Base-by-base conservation (phyloP, 2,888 invertebrate species). In the Strigamia maritima region DNA sequence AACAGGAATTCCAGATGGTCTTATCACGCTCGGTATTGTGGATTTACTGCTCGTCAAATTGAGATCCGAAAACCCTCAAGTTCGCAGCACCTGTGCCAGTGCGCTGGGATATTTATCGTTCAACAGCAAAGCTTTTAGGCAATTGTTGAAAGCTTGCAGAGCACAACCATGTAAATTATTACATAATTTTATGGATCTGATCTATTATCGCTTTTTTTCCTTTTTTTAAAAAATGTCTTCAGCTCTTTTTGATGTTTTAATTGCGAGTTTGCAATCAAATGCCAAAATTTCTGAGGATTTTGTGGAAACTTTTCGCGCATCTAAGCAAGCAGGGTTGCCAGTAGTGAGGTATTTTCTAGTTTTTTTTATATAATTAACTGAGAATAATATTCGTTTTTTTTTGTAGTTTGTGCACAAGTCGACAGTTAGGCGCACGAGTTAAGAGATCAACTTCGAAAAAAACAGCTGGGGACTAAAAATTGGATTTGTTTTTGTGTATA, bases 91-190 rank as follows among this genome's bases (percentile, higher is more conserved):
- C 12, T 79, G 79, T 54, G 44, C 77, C 2, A 35, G 19, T 19
- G 74, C 76, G 28, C 35, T 79, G 35, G 79, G 35, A 10, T 65
- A 70, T 28, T 60, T 79, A 16, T 78, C 79, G 8, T 79, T 79
- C 22, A 49, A 79, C 19, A 26, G 31, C n/a, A 65, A 74, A 19
- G 76, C 79, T 22, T 28, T 28, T 28, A 16, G 79, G 26, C 31
- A 44, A 22, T n/a, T 79, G 19, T 40, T 79, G 60, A 31, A 28
- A 28, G 24, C 60, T 6, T 79, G 79, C 24, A 8, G 79, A 35
- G 74, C 74, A 8, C 24, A 35, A 24, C 79, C 79, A 6, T 54
- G 79, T 79, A 78, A 24, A 26, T 78, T 74, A 24, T 19, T 44
- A 10, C 14, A 2, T 44, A 16, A 14, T 14, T 44, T 44, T 44